Percentiles rank a stretch among this genome's conserved stretches.
Conservation (phyloP, 2,113 vertebrate species). For the Riparia riparia region DNA sequence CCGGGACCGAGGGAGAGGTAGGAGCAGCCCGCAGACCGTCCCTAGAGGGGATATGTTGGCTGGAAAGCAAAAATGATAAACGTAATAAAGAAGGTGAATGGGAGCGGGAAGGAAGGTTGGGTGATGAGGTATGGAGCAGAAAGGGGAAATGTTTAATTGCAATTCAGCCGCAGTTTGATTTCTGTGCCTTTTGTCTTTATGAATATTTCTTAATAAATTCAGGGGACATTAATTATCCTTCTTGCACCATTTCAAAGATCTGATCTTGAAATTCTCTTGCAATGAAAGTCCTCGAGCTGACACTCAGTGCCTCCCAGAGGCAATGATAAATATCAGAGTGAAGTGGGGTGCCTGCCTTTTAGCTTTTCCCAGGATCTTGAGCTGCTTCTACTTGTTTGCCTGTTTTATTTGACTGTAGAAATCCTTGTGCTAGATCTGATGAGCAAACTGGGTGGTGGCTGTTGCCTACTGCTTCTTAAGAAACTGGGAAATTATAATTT, state of each 20-base stretch:
- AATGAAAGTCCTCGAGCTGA: neutral
- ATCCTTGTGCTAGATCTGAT: neutral
- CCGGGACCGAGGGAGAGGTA: neutral
- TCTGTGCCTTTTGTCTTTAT: neutral
- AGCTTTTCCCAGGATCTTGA: neutral
- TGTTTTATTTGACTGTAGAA: neutral
- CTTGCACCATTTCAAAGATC: neutral
- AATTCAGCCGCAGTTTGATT: neutral
- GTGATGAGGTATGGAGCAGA: neutral
- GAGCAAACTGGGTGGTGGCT: neutral
- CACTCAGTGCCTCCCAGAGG: neutral
- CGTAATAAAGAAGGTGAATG: neutral
- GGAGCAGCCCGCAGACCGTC: neutral
- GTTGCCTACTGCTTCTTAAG: neutral
- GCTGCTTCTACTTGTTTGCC: slow-evolving; percentile 8
- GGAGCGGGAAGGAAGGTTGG: neutral
- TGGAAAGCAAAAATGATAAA: neutral
- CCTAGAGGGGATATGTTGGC: neutral
- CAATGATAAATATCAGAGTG: neutral
- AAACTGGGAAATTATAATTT: neutral
- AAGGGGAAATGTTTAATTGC: neutral
- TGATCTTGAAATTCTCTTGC: neutral
- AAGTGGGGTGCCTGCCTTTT: neutral
- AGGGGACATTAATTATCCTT: neutral
- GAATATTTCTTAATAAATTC: neutral